Evolutionary conservation across 53 echinoderm and acorn worm species (phyloP), one percentile per base, ranked within the genome.

Genomic region (Luidia sarsii): DNA sequence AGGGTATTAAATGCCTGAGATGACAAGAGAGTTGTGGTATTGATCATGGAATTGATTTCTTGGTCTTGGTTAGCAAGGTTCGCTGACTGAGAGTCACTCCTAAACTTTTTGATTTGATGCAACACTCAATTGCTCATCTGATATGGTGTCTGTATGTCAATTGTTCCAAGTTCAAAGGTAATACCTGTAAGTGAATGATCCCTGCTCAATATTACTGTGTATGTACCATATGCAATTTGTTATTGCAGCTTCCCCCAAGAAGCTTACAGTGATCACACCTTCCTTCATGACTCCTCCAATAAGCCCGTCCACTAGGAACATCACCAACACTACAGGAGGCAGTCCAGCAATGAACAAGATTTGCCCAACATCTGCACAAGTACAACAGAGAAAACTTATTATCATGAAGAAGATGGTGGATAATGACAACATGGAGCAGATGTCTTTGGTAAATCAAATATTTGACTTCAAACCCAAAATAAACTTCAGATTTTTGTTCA

Each of bases 341-440:
- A 41, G 41, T 41, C 41, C 41, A 11, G 6, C 41, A 41, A 41
- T 41, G 41, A 41, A 11, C 41, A 41, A 41, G 6, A 64, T 65
- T 27, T 31, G 55, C 16, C 24, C 61, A 15, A 48, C 83, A 14
- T 68, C 57, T 7, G 55, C 82, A 19, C 68, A 57, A 15, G 30
- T 67, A 27, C 67, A 33, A 16, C 57, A 57, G 19, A 68, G 65
- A 38, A 70, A 50, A 36, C 31, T 71, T 2, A 30, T 32, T 33
- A 25, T 57, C 22, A 56, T 90, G 60, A 92, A 87, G 80, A 86
- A 87, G 38, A 65, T 86, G 83, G 50, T 75, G 22, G 77, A 97
- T 33, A 89, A 87, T 28, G 88, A 89, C 51, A 79, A 70, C 54
- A 51, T 85, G 68, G 89, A 93, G 51, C 97, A 96, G 50, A 86